These are phyloP conservation scores for Cyanoramphus novaezelandiae DNA, from an alignment of 2,113 vertebrate genomes.

Conservation along the genomic window DNA sequence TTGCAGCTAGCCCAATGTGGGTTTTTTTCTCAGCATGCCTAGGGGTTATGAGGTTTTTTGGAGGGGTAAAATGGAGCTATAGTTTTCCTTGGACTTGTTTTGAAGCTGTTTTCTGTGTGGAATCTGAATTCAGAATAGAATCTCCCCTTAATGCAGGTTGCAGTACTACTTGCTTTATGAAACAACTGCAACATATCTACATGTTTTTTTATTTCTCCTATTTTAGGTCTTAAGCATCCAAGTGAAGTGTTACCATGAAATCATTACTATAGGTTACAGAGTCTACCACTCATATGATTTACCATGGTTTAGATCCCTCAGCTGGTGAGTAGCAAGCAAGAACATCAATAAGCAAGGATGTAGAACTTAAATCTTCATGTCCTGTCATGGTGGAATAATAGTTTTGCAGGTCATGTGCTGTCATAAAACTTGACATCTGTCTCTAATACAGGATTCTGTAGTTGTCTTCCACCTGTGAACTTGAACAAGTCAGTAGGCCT, in stretches of 20 bases:
- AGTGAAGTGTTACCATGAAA: slow-evolving; percentile 98
- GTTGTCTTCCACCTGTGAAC: neutral
- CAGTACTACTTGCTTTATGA: neutral
- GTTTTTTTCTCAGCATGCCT: neutral
- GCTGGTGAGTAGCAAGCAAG: slow-evolving; percentile 84
- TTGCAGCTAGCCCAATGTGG: neutral
- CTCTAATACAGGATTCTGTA: neutral
- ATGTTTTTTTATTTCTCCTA: neutral
- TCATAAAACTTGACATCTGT: neutral
- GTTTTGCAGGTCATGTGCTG: neutral
- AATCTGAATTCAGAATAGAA: neutral
- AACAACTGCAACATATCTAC: neutral
- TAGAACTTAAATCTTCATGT: neutral
- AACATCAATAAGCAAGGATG: neutral
- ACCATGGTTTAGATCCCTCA: slow-evolving; percentile 95
- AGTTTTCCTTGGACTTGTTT: neutral
- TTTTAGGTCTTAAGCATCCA: slow-evolving; percentile 92
- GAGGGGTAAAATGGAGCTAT: neutral
- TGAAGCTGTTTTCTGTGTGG: neutral
- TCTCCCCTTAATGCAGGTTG: neutral
- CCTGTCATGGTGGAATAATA: neutral
- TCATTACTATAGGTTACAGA: slow-evolving; percentile 96
- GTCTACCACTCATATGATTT: slow-evolving; percentile 95
- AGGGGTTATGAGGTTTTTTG: neutral
- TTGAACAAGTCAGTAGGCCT: neutral